These are phyloP conservation scores for Zaprionus ghesquierei DNA, from an alignment of 1,140 invertebrate species.

Conservation along the genomic window DNA sequence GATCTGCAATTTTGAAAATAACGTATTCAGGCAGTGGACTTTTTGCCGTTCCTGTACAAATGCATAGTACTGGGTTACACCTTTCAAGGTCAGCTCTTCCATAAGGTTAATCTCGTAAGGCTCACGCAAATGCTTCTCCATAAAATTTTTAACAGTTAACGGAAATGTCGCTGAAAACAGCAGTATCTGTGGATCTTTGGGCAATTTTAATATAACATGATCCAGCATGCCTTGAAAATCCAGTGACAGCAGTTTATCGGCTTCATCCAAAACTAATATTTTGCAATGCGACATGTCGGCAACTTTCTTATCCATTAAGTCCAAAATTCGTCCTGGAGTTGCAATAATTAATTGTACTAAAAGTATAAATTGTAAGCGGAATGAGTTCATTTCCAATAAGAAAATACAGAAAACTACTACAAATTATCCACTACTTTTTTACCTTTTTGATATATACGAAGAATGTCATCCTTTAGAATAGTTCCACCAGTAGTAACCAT, in stretches of 20 bases:
- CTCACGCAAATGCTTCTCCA: constrained; percentile 97
- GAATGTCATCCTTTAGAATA: constrained; percentile 99
- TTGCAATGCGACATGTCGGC: constrained; percentile 97
- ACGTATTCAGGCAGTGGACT: constrained; percentile 99
- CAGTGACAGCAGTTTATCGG: constrained; percentile 99
- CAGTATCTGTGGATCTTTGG: constrained; percentile 97
- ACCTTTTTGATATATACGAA: constrained; percentile 99
- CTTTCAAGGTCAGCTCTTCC: constrained; percentile 99
- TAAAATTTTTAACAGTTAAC: constrained; percentile 99
- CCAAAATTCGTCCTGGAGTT: constrained; percentile 99
- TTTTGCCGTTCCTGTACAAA: constrained; percentile 99
- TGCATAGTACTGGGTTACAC: constrained; percentile 99
- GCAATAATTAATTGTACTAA: constrained; percentile 99
- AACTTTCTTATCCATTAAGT: constrained; percentile 99
- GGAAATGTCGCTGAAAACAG: constrained; percentile 99
- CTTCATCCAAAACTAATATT: constrained; percentile 99
- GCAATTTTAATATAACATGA: constrained; percentile 96
- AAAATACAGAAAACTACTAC: background rate
- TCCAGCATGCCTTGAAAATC: constrained; percentile 99
- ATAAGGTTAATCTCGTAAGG: constrained; percentile 99
- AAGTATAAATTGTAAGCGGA: background rate
- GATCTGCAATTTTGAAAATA: constrained; percentile 99
- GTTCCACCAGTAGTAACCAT: constrained; percentile 99
- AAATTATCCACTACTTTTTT: constrained; percentile 8
- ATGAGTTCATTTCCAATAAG: background rate